These are phyloP conservation scores for Leucoptera coffeella DNA, from an alignment of 2,888 invertebrate genomes.

Conservation along the genomic window DNA sequence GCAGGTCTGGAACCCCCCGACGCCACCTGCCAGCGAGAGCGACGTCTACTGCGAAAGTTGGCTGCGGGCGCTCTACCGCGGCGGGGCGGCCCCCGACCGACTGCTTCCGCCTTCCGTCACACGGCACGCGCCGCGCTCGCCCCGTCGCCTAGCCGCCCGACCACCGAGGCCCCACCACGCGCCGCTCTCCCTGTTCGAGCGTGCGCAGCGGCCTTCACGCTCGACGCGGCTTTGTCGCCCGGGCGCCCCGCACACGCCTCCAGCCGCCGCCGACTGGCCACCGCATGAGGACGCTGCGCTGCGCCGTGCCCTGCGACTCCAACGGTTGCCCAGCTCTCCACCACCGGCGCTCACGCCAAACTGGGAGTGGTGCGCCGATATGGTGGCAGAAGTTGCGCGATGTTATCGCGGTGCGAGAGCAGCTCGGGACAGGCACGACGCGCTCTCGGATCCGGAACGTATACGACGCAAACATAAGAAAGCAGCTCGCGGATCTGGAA, in stretches of 20 bases:
- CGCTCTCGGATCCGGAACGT: constrained; percentile 78
- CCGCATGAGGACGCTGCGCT: constrained; percentile 87
- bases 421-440: constrained; percentile 62
- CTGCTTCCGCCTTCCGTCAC: constrained; percentile 76
- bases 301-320: constrained; percentile 71
- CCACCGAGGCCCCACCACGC: constrained; percentile 60
- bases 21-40: constrained; percentile 88
- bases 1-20: constrained; percentile 96
- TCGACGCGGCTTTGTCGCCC: too few species aligned
- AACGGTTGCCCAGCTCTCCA: constrained; percentile 58
- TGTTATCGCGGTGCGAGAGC: constrained; percentile 78
- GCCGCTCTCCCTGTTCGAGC: constrained; percentile 80
- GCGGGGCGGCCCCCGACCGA: constrained; percentile 60
- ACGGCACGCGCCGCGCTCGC: constrained; percentile 65
- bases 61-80: constrained; percentile 79
- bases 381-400: constrained; percentile 81
- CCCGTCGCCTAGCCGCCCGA: constrained; percentile 64
- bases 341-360: constrained; percentile 86
- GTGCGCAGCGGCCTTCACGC: constrained; percentile 58
- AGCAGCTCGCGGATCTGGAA: constrained; percentile 57
- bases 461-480: constrained; percentile 86
- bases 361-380: constrained; percentile 93
- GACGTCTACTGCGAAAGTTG: constrained; percentile 88
- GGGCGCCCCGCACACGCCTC: constrained; percentile 76
- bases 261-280: constrained; percentile 79